Evolutionary conservation across 1,140 invertebrate genomes (phyloP), one percentile per base, ranked within the genome.

Genomic region (Antheraea mylitta): DNA sequence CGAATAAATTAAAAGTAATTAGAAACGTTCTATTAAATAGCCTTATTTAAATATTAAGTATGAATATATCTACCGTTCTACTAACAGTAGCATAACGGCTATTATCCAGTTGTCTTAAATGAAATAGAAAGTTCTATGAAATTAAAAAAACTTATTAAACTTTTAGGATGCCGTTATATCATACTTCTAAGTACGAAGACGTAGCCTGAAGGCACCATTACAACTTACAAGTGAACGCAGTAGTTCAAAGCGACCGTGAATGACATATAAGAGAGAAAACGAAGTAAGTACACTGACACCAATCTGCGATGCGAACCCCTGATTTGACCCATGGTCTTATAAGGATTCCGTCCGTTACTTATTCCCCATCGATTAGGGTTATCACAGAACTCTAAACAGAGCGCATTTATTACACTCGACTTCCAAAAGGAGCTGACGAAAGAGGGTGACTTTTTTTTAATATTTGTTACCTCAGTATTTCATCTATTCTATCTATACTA

Each of bases 191-290:
- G 61, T 68, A 68, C 64, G 67, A 66, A 73, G 58, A 79, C 42
- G 73, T 77, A n/a, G 79, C 83, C 81, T 75, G 72, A 58, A 76
- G 80, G 74, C 81, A 75, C 69, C 73, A 77, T 80, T 76, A 74
- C 67, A 22, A 70, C 68, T 74, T 73, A 72, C 74, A 74, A 75
- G 72, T 72, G 68, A 67, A 30, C 71, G 67, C 59, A 74, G 60
- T 69, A 69, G 71, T 66, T 74, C 79, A 78, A 81, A 78, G 75
- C 42, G 75, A 74, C 78, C 77, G 71, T 70, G 58, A 78, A 83
- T 83, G 84, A 86, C 83, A 87, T 85, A 84, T 89, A 79, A 81
- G 85, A 89, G 85, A 87, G 85, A 87, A 89, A 89, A 81, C 87
- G 81, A 81, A 82, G 78, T 80, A 85, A 76, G 38, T 53, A 53